These are phyloP conservation scores for Eulemur rufifrons DNA, from an alignment of 2,113 vertebrate species.

Conservation along the genomic window DNA sequence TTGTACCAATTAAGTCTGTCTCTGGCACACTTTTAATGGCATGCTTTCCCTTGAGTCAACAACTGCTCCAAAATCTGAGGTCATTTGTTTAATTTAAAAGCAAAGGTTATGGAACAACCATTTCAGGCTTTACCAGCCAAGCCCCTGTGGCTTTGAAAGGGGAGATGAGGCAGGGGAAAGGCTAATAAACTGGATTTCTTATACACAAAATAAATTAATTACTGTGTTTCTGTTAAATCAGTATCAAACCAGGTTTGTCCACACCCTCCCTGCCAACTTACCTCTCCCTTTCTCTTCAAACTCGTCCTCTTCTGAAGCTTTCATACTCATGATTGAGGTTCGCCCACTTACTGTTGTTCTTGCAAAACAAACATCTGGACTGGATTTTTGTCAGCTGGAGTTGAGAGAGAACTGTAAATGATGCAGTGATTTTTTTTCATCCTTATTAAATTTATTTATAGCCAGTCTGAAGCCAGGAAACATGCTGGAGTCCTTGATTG, in stretches of 20 bases:
- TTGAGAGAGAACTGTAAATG: constrained; percentile 78
- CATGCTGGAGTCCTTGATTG: constrained; percentile 69
- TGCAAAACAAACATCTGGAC: constrained; percentile 70
- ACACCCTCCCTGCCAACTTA: not conserved
- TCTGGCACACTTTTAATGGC: constrained; percentile 86
- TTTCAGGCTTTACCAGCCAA: constrained; percentile 82
- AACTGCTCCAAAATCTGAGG: constrained; percentile 84
- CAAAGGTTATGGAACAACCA: constrained; percentile 83
- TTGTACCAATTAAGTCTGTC: constrained; percentile 82
- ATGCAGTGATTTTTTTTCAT: constrained; percentile 60
- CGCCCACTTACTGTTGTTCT: constrained; percentile 65
- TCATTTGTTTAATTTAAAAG: constrained; percentile 89
- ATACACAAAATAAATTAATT: constrained; percentile 76
- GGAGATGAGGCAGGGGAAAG: constrained; percentile 45
- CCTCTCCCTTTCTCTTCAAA: constrained; percentile 61
- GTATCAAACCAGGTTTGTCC: constrained; percentile 38
- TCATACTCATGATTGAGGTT: constrained; percentile 3
- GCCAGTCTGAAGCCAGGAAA: constrained; percentile 71
- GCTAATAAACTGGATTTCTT: constrained; percentile 76
- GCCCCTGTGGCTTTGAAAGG: constrained; percentile 76
- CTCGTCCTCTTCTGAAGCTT: constrained; percentile 38
- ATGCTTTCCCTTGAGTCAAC: constrained; percentile 83
- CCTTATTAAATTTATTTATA: constrained; percentile 81
- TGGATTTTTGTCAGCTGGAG: constrained; percentile 79
- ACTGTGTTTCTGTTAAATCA: constrained; percentile 63